Percentiles rank a stretch among this genome's conserved stretches.
These are phyloP conservation scores for Drosophila merina DNA, from an alignment of 2,888 invertebrate species.

Conservation along the genomic window DNA sequence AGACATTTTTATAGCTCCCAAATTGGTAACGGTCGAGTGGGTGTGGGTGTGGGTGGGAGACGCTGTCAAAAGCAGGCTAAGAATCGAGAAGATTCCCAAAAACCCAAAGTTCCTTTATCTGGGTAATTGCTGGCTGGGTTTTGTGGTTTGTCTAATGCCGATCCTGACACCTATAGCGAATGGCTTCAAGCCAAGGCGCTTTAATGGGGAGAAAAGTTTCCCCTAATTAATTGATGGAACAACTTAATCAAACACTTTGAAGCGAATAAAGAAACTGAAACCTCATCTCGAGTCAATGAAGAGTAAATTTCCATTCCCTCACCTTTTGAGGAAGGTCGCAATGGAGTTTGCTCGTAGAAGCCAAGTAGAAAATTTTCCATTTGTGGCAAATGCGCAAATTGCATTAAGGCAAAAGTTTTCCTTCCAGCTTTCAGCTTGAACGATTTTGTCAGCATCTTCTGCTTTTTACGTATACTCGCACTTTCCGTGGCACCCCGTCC, in stretches of 20 bases:
- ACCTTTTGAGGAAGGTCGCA: constrained; percentile 25
- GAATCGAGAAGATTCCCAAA: constrained; percentile 25
- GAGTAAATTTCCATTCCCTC: constrained; percentile 42
- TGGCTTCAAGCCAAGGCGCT: background rate
- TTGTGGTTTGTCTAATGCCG: constrained; percentile 43
- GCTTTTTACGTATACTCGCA: background rate
- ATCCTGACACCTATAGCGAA: constrained; percentile 44
- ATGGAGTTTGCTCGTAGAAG: constrained; percentile 22
- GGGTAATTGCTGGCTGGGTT: constrained; percentile 58
- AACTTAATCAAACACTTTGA: constrained; percentile 44
- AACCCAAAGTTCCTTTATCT: background rate
- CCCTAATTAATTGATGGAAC: constrained; percentile 36
- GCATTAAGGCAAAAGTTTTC: constrained; percentile 72
- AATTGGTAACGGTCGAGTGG: constrained; percentile 39
- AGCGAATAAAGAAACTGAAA: constrained; percentile 26
- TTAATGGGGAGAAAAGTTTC: constrained; percentile 3
- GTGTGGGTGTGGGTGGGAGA: constrained; percentile 1
- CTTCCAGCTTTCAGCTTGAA: constrained; percentile 75
- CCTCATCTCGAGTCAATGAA: constrained; percentile 47
- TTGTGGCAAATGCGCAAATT: constrained; percentile 75
- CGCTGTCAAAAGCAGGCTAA: constrained; percentile 55
- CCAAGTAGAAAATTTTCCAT: constrained; percentile 72
- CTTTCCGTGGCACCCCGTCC: constrained; percentile 29
- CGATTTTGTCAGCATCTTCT: constrained; percentile 51
- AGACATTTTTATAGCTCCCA: constrained; percentile 72